phyloP scores from a whole-genome alignment of 2,113 vertebrate species.

The Melanotaenia duboulayi region DNA sequence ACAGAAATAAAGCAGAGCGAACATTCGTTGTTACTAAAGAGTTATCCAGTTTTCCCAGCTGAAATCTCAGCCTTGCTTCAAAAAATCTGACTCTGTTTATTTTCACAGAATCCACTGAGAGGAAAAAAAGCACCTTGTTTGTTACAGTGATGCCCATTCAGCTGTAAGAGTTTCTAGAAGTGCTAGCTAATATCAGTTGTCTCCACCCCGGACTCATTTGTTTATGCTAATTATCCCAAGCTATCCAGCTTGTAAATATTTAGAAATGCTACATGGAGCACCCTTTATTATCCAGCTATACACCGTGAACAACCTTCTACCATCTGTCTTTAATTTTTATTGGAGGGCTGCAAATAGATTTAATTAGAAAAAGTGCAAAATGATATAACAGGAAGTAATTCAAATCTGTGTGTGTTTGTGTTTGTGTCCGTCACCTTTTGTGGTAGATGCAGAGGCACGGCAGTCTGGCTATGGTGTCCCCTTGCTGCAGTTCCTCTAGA shows the following conservation, averaged over 20 bases:
- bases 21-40: no score
- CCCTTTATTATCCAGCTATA: neutral
- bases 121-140: neutral
- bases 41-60: no score
- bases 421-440: constrained; percentile 88
- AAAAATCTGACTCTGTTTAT: no score
- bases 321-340: constrained; percentile 35
- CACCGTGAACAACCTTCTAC: constrained; percentile 19
- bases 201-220: neutral
- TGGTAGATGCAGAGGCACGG: constrained; percentile 99
- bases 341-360: constrained; percentile 32
- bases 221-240: neutral
- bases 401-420: constrained; percentile 32
- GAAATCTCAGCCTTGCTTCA: no score
- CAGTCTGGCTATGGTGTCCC: constrained; percentile 98
- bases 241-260: constrained; percentile 4
- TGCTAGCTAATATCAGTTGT: neutral
- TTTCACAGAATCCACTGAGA: no score
- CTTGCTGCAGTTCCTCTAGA: constrained; percentile 98
- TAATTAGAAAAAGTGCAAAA: constrained; percentile 58
- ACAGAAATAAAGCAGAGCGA: no score
- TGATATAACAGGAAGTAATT: constrained; percentile 43
- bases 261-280: constrained; percentile 28
- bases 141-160: no score
- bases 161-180: neutral